phyloP scores from a whole-genome alignment of 2,888 invertebrate genomes.

The Alitta virens region DNA sequence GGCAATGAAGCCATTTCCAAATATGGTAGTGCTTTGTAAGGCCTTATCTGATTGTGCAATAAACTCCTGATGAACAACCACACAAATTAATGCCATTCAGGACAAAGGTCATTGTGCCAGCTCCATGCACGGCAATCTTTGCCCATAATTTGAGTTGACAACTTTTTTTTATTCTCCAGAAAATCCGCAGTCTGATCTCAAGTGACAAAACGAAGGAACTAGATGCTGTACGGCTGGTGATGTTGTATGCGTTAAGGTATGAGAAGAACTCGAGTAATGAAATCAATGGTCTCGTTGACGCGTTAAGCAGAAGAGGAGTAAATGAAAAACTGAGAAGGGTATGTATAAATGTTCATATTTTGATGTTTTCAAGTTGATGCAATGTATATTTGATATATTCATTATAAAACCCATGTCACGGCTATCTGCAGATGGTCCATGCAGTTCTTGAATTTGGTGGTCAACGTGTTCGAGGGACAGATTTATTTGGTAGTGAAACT shows the following conservation, averaged over 20 bases:
- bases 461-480: slow-evolving; percentile 73
- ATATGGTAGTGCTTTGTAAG: too few species aligned
- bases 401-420: too few species aligned
- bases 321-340: slow-evolving; percentile 62
- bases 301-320: slow-evolving; percentile 71
- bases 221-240: slow-evolving; percentile 84
- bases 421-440: slow-evolving; percentile 63
- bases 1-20: too few species aligned
- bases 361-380: neutral
- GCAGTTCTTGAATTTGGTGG: slow-evolving; percentile 81
- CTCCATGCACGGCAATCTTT: too few species aligned
- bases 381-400: too few species aligned
- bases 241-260: slow-evolving; percentile 90
- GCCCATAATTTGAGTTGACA: too few species aligned
- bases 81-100: too few species aligned
- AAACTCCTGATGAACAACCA: too few species aligned
- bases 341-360: neutral
- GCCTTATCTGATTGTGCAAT: too few species aligned
- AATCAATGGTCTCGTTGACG: slow-evolving; percentile 72
- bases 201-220: slow-evolving; percentile 71
- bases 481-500: slow-evolving; percentile 80
- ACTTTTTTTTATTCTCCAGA: too few species aligned
- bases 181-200: slow-evolving; percentile 74
- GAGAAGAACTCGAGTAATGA: slow-evolving; percentile 82
- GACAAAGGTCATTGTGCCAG: too few species aligned